A percentile compares a stretch with the other conserved stretches of the same genome.
Evolutionary conservation across 2,113 vertebrate species (phyloP).

Genomic region (Rhinoderma darwinii): DNA sequence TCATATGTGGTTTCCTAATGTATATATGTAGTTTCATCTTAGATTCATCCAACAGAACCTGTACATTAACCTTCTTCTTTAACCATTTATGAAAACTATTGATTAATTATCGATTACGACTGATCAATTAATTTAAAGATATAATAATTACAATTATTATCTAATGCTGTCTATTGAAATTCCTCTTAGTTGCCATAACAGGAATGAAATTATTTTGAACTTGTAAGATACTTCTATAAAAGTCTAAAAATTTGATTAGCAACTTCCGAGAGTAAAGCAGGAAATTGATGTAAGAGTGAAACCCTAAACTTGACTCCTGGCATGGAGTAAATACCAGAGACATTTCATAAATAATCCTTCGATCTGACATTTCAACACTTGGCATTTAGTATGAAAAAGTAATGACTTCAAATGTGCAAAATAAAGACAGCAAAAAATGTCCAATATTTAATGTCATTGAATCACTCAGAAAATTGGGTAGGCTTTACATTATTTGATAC

Average conservation of each 20-base stretch:
- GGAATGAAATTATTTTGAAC: not conserved
- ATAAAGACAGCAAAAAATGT: not conserved
- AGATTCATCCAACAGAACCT: too few relatives aligned
- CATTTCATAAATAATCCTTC: constrained; percentile 43
- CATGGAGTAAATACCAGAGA: constrained; percentile 50
- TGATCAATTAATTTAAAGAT: too few relatives aligned
- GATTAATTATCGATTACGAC: too few relatives aligned
- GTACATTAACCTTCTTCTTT: too few relatives aligned
- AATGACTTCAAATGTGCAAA: constrained; percentile 35
- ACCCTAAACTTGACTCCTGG: not conserved
- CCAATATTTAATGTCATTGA: not conserved
- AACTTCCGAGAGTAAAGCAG: not conserved
- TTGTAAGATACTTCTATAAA: not conserved
- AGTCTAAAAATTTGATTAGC: not conserved
- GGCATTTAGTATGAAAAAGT: constrained; percentile 3
- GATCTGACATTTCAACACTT: constrained; percentile 37
- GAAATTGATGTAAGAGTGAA: not conserved
- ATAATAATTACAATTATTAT: not conserved
- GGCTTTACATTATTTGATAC: too few relatives aligned
- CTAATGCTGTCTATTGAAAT: not conserved
- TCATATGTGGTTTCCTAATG: too few relatives aligned
- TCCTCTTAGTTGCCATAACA: not conserved
- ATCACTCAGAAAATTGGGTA: too few relatives aligned
- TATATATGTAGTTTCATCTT: too few relatives aligned
- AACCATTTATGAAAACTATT: too few relatives aligned